phyloP scores from a whole-genome alignment of 2,888 invertebrate species.

The Tridacna gigas region DNA sequence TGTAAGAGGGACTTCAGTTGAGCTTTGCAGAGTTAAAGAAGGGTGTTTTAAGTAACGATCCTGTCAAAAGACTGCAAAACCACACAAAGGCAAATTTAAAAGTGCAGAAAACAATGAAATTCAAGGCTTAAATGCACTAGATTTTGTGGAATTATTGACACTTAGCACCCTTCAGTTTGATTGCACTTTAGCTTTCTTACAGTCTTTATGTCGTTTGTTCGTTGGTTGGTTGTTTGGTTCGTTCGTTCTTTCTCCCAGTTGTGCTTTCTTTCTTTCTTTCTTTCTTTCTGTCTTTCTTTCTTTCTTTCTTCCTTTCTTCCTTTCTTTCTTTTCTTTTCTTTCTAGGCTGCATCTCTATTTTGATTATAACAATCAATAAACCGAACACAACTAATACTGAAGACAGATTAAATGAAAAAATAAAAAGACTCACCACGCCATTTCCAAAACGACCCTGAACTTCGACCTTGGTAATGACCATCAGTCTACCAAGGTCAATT shows the following conservation, averaged over 20 bases:
- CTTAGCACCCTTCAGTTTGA: too few relatives aligned
- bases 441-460: slow-evolving; percentile 97
- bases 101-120: neutral
- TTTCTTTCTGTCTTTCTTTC: neutral
- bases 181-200: too few relatives aligned
- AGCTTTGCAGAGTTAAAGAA: neutral
- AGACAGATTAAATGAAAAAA: too few relatives aligned
- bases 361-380: too few relatives aligned
- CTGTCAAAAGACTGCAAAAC: neutral
- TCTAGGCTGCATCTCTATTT: neutral
- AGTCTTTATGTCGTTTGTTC: too few relatives aligned
- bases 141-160: too few relatives aligned
- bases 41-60: neutral
- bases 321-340: neutral
- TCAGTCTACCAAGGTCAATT: slow-evolving; percentile 91
- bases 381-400: too few relatives aligned
- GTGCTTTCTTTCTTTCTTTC: too few relatives aligned
- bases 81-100: too few relatives aligned
- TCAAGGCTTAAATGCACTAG: neutral
- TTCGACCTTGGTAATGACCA: slow-evolving; percentile 93
- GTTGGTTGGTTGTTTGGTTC: too few relatives aligned
- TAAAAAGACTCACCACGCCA: slow-evolving; percentile 86
- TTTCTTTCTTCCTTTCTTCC: neutral
- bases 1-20: neutral
- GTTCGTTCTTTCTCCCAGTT: too few relatives aligned